Evolutionary conservation across 2,888 invertebrate species (phyloP).

Genomic region (Electrophaes corylata): DNA sequence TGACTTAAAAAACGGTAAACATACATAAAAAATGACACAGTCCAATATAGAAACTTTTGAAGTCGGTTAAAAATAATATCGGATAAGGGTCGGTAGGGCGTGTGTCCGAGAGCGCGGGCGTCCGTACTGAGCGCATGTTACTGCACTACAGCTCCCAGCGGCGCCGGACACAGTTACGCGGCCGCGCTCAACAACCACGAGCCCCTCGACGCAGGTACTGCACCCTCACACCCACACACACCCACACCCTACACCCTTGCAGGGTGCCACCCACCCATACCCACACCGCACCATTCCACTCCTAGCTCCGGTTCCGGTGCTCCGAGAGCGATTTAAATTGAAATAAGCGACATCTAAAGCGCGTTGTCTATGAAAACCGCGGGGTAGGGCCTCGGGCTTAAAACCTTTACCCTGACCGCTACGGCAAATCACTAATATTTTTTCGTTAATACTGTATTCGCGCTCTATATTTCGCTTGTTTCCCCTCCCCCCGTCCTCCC

Average conservation of each 20-base stretch:
- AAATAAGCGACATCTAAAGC: constrained; percentile 9
- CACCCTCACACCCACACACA: constrained; percentile 31
- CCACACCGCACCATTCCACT: background rate
- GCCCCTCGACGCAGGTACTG: constrained; percentile 94
- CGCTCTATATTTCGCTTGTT: constrained; percentile 6
- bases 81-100: constrained; percentile 10
- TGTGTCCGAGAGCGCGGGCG: constrained; percentile 17
- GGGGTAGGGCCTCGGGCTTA: background rate
- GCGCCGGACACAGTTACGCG: constrained; percentile 89
- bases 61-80: background rate
- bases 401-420: background rate
- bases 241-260: background rate
- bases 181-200: constrained; percentile 94
- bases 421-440: background rate
- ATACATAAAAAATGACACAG: no score
- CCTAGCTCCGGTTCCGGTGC: constrained; percentile 3
- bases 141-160: constrained; percentile 48
- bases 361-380: background rate
- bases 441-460: background rate
- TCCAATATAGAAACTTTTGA: no score
- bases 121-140: constrained; percentile 45
- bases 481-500: constrained; percentile 2
- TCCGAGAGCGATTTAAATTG: background rate
- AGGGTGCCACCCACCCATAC: background rate
- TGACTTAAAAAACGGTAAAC: no score